Evolutionary conservation across 2,888 invertebrate genomes (phyloP), one percentile per base, ranked within the genome.

Genomic region (Phortica magna): DNA sequence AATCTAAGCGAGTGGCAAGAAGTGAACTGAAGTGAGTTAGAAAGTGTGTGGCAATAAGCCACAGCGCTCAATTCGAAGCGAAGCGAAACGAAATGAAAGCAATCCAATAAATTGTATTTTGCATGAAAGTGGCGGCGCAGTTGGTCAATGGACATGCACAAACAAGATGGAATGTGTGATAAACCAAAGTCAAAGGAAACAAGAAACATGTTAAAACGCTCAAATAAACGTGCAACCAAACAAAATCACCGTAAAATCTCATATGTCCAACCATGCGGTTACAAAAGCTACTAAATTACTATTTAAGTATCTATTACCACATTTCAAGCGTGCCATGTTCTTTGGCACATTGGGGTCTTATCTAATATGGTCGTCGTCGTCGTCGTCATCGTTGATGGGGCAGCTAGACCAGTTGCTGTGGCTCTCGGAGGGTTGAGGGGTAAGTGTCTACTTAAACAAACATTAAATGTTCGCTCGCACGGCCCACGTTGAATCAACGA

Each of bases 231-330:
- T 41, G 68, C 53, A 67, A 43, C 81, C 79, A 78, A 78, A 82
- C 74, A 82, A 82, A 81, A 82, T 82, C 81, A 80, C 82, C 87
- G 82, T 84, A 85, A 85, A 89, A 84, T 84, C 85, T 82, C 80
- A 83, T 83, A 89, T 85, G 82, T 84, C 80, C 85, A 88, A 83
- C 85, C 85, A 84, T 81, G 82, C 81, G 87, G 84, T 82, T 81
- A 80, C 80, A 81, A 82, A 83, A 87, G 83, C 89, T 87, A 84
- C 83, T 82, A 88, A 89, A 88, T 85, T 82, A 85, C 84, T 82
- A 83, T 88, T 84, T 87, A 88, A 85, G 84, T 88, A 87, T 85
- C 87, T 87, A 85, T 88, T 89, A 88, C 82, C 83, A 78, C 77
- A 83, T 81, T 82, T 81, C 82, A 87, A 87, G 84, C 84, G 83